Percentiles rank a stretch among this genome's conserved stretches.
Evolutionary conservation across 2,113 vertebrate genomes (phyloP).

Genomic region (Solea solea): DNA sequence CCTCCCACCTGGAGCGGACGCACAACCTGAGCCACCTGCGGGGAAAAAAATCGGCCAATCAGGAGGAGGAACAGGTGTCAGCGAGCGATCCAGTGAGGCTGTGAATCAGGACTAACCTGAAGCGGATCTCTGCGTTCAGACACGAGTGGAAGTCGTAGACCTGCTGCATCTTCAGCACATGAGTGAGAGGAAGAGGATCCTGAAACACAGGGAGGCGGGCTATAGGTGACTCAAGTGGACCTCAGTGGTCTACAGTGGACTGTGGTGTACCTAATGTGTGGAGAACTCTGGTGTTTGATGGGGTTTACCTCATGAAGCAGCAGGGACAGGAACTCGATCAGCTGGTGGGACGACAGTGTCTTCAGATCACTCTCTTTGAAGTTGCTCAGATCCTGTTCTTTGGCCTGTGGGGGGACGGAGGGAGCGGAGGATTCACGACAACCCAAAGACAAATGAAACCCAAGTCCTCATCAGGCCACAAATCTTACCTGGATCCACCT

Average conservation of each 20-base stretch:
- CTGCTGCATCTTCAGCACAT: conserved; percentile 92
- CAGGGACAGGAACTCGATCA: conserved; percentile 91
- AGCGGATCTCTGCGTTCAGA: conserved; percentile 93
- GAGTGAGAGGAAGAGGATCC: conserved; percentile 87
- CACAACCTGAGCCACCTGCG: conserved; percentile 93
- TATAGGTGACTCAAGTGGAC: not conserved
- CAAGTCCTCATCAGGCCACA: not conserved
- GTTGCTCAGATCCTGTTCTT: conserved; percentile 84
- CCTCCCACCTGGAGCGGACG: conserved; percentile 90
- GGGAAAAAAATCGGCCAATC: conserved; percentile 13
- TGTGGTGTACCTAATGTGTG: conserved; percentile 81
- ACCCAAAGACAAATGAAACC: not conserved
- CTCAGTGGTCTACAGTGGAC: not conserved
- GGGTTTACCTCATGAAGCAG: conserved; percentile 87
- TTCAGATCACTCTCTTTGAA: conserved; percentile 87
- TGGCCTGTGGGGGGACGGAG: conserved; percentile 78
- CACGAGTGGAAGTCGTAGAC: conserved; percentile 87
- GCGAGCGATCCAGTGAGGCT: not conserved
- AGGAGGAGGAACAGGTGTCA: not conserved
- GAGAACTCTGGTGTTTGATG: not conserved
- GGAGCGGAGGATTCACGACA: not conserved
- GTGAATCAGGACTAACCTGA: conserved; percentile 80
- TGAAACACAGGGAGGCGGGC: conserved; percentile 59
- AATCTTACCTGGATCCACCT: conserved; percentile 87
- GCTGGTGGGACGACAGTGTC: conserved; percentile 89